A percentile compares a stretch with the other conserved stretches of the same genome.
Conservation (phyloP, 2,888 invertebrate species). For the Drosophila histrio region DNA sequence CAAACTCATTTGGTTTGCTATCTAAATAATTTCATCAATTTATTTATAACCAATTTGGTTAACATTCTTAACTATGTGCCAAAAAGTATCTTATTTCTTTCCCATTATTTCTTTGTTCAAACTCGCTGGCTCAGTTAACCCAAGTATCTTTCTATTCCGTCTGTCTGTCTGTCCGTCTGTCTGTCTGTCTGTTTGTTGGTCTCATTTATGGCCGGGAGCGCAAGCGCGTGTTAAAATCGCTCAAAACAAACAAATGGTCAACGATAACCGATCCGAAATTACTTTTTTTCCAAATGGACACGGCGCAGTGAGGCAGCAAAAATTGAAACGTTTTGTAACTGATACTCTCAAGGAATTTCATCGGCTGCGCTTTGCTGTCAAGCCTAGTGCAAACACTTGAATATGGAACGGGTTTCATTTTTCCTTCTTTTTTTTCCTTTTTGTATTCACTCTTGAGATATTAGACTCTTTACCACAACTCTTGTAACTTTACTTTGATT, state of each 20-base stretch:
- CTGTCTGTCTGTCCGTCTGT: neutral
- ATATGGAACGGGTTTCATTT: conserved; percentile 51
- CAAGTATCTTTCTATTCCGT: conserved; percentile 18
- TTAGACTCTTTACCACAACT: conserved; percentile 31
- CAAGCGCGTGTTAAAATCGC: conserved; percentile 73
- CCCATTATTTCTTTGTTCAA: conserved; percentile 34
- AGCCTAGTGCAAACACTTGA: conserved; percentile 71
- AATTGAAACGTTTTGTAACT: conserved; percentile 76
- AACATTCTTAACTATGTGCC: conserved; percentile 53
- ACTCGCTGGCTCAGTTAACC: conserved; percentile 5
- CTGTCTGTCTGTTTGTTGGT: conserved; percentile 19
- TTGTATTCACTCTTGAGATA: conserved; percentile 13
- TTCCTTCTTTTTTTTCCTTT: neutral
- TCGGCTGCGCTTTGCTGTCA: conserved; percentile 64
- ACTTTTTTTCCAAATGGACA: conserved; percentile 54
- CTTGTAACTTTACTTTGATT: conserved; percentile 51
- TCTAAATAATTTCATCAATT: conserved; percentile 57
- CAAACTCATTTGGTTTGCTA: conserved; percentile 30
- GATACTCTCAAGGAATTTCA: conserved; percentile 67
- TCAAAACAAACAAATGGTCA: conserved; percentile 72
- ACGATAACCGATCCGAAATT: conserved; percentile 70
- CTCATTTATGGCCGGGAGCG: conserved; percentile 50
- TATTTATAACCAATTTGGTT: conserved; percentile 58
- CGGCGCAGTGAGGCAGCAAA: conserved; percentile 69
- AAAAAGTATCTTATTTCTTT: conserved; percentile 65